Conservation (phyloP, 2,888 invertebrate genomes). For the Noctua comes region DNA sequence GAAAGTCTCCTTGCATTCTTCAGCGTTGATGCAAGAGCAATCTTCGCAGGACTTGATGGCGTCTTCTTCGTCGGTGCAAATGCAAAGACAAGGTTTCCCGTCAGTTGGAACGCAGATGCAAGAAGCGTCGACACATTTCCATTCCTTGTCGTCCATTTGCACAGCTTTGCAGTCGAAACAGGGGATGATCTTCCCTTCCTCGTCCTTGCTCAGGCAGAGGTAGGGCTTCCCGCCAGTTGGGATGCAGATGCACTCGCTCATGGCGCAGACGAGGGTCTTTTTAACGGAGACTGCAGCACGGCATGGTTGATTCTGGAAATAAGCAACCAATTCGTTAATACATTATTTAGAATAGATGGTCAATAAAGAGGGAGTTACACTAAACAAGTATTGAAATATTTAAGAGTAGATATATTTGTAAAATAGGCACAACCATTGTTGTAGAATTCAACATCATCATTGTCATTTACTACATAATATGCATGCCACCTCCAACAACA, state of each 20-base stretch:
- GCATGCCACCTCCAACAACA: neutral
- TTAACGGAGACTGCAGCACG: constrained; percentile 72
- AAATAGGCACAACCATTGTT: neutral
- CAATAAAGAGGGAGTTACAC: neutral
- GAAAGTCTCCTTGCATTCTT: constrained; percentile 52
- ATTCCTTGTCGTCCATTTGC: constrained; percentile 48
- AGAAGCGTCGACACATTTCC: constrained; percentile 61
- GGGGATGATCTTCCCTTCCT: constrained; percentile 59
- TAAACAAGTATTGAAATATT: neutral
- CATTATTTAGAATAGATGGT: neutral
- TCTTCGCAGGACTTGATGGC: constrained; percentile 67
- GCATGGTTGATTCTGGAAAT: constrained; percentile 68
- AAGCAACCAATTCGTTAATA: neutral
- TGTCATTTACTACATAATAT: constrained; percentile 8
- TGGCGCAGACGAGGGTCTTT: constrained; percentile 69
- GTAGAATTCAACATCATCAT: neutral
- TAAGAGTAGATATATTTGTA: no score
- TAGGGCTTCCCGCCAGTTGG: constrained; percentile 63
- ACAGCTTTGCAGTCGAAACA: constrained; percentile 62
- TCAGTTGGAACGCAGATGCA: constrained; percentile 65
- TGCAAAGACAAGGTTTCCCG: constrained; percentile 65
- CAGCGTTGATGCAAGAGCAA: constrained; percentile 64
- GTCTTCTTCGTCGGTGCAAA: constrained; percentile 67
- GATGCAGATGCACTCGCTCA: constrained; percentile 72
- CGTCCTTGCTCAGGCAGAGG: constrained; percentile 61